Base-by-base conservation (phyloP, 2,113 vertebrate genomes). In the Clarias magur region DNA sequence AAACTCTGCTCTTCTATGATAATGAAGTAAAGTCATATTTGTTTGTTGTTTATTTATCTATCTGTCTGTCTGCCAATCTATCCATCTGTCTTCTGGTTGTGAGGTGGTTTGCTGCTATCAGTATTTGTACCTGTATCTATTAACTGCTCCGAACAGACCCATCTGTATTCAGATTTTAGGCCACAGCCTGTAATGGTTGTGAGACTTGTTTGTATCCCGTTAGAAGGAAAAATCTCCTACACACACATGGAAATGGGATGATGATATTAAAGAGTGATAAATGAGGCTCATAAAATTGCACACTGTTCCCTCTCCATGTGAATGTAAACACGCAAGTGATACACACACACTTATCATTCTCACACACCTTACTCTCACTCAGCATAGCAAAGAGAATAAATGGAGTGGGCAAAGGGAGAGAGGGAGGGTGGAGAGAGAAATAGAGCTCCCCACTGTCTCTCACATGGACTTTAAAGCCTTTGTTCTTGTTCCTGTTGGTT, bases 251-350 rank as follows among this genome's bases (percentile, higher is more conserved):
- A 73, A 23, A 73, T 23, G n/a, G 1, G 42, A 21, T 21, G 19
- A 34, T 21, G 3, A 38, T 59, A 75, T 60, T 84, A 75, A 84
- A 84, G 30, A 84, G 65, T 30, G 27, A 17, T 16, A 23, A 83
- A 84, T 73, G 30, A 59, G 68, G 68, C 30, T 75, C 54, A 72
- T 84, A 72, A 57, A 84, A 70, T 34, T 70, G 13, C 67, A 70
- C 67, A 34, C 25, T 3, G 27, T 12, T 23, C 48, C 80, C 68
- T 21, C 21, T 21, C 67, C 27, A 70, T 42, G 9, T 73, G 7
- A 15, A 70, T n/a, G 27, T 13, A 30, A 27, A 68, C n/a, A 67
- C n/a, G 15, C 65, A 27, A 68, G 15, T 30, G 12, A 68, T 15
- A 5, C 67, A 73, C 67, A 73, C 70, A 73, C 17, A 73, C 21